A percentile compares a stretch with the other conserved stretches of the same genome.
Evolutionary conservation across 2,113 vertebrate species (phyloP).

Genomic region (Dolichallabes microphthalmus): DNA sequence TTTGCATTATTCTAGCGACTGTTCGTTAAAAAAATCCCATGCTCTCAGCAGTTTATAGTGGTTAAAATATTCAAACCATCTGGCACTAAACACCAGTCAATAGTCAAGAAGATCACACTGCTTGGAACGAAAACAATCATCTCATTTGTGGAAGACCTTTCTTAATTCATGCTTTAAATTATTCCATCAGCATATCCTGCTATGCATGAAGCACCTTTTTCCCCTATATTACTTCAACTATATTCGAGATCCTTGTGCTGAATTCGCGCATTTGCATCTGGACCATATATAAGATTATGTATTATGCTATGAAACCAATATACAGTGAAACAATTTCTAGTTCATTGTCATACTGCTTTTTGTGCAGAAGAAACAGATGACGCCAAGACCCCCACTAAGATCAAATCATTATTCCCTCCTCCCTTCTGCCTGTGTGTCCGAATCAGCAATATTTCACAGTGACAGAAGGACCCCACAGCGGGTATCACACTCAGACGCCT

Average conservation of each 20-base stretch:
- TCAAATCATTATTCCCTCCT: conserved; percentile 70
- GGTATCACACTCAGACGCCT: conserved; percentile 59
- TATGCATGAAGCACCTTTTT: not conserved
- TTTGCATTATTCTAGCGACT: not conserved
- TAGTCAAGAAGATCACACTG: not conserved
- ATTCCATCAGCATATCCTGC: not conserved
- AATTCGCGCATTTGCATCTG: conserved; percentile 4
- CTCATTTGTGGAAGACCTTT: not conserved
- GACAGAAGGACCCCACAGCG: conserved; percentile 75
- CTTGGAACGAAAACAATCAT: not conserved
- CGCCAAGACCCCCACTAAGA: conserved; percentile 68
- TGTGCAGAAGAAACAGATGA: conserved; percentile 64
- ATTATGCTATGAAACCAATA: not conserved
- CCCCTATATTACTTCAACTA: not conserved
- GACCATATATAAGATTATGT: conserved; percentile 8
- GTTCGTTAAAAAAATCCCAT: not conserved
- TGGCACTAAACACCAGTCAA: not conserved
- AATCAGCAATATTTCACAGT: conserved; percentile 76
- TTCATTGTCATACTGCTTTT: conserved; percentile 30
- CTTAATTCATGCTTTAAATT: not conserved
- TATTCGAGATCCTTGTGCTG: not conserved
- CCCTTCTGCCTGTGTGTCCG: conserved; percentile 67
- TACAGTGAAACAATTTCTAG: not conserved
- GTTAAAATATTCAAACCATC: not conserved
- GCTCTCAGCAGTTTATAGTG: not conserved